A percentile compares a stretch with the other conserved stretches of the same genome.
Evolutionary conservation across 2,113 vertebrate species (phyloP).

Genomic region (Procapra przewalskii): DNA sequence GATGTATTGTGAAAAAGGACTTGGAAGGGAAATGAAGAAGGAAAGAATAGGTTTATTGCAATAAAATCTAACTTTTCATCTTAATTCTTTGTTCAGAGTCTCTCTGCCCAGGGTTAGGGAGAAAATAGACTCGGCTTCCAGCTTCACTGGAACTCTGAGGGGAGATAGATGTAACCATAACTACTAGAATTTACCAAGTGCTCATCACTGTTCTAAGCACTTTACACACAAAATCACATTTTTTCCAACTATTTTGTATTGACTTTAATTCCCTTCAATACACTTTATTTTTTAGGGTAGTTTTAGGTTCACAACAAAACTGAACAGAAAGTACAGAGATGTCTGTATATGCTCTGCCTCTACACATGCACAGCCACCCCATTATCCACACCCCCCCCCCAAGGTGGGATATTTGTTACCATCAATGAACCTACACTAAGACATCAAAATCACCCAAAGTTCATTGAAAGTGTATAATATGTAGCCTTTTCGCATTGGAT

Average conservation of each 20-base stretch:
- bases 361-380: accelerated
- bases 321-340: not conserved
- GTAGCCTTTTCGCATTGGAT: not conserved
- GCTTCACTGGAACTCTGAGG: not conserved
- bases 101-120: not conserved
- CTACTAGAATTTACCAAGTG: accelerated
- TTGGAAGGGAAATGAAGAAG: not conserved
- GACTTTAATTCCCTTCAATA: not conserved
- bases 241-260: not conserved
- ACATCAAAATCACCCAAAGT: too few species aligned
- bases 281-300: not conserved
- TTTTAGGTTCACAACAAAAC: not conserved
- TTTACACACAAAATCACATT: not conserved
- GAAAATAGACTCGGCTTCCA: not conserved
- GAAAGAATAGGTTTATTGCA: not conserved
- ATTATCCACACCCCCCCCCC: accelerated
- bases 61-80: not conserved
- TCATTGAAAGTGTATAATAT: not conserved
- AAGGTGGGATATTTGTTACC: accelerated
- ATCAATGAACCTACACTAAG: accelerated
- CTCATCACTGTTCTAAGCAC: not conserved
- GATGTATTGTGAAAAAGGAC: not conserved
- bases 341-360: accelerated
- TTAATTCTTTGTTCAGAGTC: not conserved
- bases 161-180: accelerated